Percentiles rank a stretch among this genome's conserved stretches.
phyloP scores from a whole-genome alignment of 2,888 invertebrate species.

The Sylvicola fuscatus region DNA sequence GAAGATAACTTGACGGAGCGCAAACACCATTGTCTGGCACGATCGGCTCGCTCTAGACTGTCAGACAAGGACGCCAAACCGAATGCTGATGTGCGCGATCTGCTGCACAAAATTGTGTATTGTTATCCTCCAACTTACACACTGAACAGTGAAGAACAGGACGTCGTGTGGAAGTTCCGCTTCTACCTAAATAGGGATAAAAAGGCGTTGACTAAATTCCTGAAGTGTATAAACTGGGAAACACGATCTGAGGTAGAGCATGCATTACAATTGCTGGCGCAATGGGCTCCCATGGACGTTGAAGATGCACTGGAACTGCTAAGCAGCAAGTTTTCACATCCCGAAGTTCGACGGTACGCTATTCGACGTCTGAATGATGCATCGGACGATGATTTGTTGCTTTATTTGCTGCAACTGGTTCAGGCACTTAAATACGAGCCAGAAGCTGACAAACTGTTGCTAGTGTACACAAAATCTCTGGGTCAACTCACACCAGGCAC shows the following conservation, averaged over 20 bases:
- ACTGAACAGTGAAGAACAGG: constrained; percentile 80
- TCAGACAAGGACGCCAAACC: constrained; percentile 90
- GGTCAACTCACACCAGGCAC: constrained; percentile 18
- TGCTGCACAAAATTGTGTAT: constrained; percentile 58
- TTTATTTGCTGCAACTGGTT: constrained; percentile 88
- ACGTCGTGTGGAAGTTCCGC: constrained; percentile 92
- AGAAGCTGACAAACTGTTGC: constrained; percentile 47
- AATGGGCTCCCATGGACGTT: constrained; percentile 94
- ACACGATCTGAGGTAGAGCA: constrained; percentile 61
- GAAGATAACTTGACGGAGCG: constrained; percentile 93
- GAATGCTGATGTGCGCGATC: constrained; percentile 54
- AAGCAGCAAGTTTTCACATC: constrained; percentile 73
- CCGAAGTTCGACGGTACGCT: constrained; percentile 57
- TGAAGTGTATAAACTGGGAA: constrained; percentile 96
- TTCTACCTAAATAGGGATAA: constrained; percentile 84
- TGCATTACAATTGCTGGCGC: constrained; percentile 68
- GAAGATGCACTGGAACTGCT: constrained; percentile 92
- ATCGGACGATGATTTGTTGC: constrained; percentile 80
- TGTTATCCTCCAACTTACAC: constrained; percentile 74
- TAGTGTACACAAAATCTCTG: not conserved
- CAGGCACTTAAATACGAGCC: constrained; percentile 92
- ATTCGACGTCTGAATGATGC: constrained; percentile 81
- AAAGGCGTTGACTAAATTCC: constrained; percentile 88
- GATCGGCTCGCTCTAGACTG: constrained; percentile 73
- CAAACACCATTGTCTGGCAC: constrained; percentile 89